Evolutionary conservation across 1,140 invertebrate genomes (phyloP).

Genomic region (Sesamia nonagrioides): DNA sequence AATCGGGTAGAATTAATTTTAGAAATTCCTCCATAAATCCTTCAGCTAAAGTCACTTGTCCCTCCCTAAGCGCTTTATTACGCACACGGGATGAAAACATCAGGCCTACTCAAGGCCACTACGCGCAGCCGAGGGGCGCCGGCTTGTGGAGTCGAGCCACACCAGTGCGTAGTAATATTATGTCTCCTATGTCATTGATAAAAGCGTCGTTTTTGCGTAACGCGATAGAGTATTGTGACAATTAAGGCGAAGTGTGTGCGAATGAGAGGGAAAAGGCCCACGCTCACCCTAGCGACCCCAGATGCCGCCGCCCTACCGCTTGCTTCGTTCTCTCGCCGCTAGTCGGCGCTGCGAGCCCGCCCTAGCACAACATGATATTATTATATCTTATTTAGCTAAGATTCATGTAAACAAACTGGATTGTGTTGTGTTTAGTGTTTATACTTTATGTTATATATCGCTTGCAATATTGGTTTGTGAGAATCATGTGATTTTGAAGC

Average conservation of each 20-base stretch:
- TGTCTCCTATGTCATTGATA: constrained; percentile 83
- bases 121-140: constrained; percentile 67
- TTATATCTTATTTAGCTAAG: constrained; percentile 75
- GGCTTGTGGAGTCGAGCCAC: constrained; percentile 14
- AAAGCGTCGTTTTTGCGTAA: constrained; percentile 83
- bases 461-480: background rate
- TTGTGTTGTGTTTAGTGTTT: constrained; percentile 48
- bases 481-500: constrained; percentile 15
- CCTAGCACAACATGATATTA: constrained; percentile 76
- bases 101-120: constrained; percentile 83
- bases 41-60: constrained; percentile 80
- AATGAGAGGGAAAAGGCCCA: constrained; percentile 64
- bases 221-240: constrained; percentile 64
- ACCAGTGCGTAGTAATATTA: constrained; percentile 71
- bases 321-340: constrained; percentile 72
- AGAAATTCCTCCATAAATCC: constrained; percentile 82
- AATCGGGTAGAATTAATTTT: constrained; percentile 82
- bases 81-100: constrained; percentile 85
- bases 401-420: constrained; percentile 81
- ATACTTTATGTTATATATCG: constrained; percentile 25
- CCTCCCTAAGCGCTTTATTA: constrained; percentile 85
- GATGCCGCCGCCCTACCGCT: constrained; percentile 69
- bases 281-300: constrained; percentile 63
- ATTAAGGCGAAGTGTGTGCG: constrained; percentile 70
- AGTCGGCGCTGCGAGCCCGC: constrained; percentile 82